Base-by-base conservation (phyloP, 2,113 vertebrate species). In the Sapajus apella region DNA sequence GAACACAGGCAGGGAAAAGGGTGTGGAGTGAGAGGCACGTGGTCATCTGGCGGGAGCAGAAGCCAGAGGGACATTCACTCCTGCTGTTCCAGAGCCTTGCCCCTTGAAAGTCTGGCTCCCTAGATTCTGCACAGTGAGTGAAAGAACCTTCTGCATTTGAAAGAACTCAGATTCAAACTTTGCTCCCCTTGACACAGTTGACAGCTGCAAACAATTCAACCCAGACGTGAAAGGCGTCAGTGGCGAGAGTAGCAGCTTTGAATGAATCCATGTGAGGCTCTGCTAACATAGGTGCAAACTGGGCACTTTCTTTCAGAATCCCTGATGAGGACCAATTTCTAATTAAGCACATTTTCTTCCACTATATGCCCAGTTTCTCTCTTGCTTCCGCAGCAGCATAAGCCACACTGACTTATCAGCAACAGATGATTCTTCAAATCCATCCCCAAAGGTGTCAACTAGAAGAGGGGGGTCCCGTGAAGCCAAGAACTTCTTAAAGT, bases 221-320 rank as follows among this genome's bases (percentile, higher is more conserved):
- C 16, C 32, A 3, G 50, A 17, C n/a, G 6, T 2, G 9, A 47
- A 32, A 87, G 75, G 2, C 45, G 87, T 95, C 16, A 10, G 35
- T 43, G 70, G 75, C 13, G n/a, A 87, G 70, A 84, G 30, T n/a
- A 68, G 84, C 66, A 55, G 32, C 70, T 95, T 97, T 76, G 92
- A 95, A 95, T 90, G 55, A 95, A 94, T 61, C 73, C 9, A 3
- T 21, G 25, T 8, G 87, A 98, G 37, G 47, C n/a, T 66, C 61
- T 2, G 64, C 75, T 56, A 76, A 66, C 66, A 72, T 43, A 40
- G 85, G 64, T 90, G 68, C 94, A 95, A 94, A 92, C 0, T 43
- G 92, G 84, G 92, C 0, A 0, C 55, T 64, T 96, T 80, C 90
- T 56, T 25, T 64, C 50, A 56, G 84, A 68, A 27, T 52, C 37